Conservation (phyloP, 1,140 invertebrate species). For the Aphelenchoides besseyi region DNA sequence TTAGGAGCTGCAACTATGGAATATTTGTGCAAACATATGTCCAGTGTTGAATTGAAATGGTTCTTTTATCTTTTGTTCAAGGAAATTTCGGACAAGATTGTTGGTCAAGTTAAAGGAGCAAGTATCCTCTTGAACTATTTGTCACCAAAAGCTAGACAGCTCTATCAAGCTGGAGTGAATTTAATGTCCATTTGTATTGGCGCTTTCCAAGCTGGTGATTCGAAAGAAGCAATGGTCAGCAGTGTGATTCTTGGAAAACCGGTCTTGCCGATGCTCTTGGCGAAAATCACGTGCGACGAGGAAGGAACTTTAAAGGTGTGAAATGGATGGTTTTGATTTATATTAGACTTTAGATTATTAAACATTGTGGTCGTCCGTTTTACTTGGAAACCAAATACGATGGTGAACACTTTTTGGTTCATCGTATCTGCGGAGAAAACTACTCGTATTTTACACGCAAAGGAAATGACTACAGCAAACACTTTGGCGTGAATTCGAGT, state of each 20-base stretch:
- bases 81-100: slow-evolving; percentile 34
- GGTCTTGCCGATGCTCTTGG: slow-evolving; percentile 41
- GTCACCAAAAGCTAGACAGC: slow-evolving; percentile 27
- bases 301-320: slow-evolving; percentile 38
- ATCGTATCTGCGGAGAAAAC: slow-evolving; percentile 40
- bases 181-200: slow-evolving; percentile 5
- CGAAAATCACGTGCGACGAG: slow-evolving; percentile 39
- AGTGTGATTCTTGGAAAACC: slow-evolving; percentile 39
- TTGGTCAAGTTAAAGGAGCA: slow-evolving; percentile 16
- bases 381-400: slow-evolving; percentile 47
- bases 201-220: background rate
- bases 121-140: slow-evolving; percentile 31
- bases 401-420: slow-evolving; percentile 49
- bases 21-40: slow-evolving; percentile 25
- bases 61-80: slow-evolving; percentile 37
- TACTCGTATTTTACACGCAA: slow-evolving; percentile 42
- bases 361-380: slow-evolving; percentile 41
- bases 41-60: slow-evolving; percentile 23
- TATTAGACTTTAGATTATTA: slow-evolving; percentile 45
- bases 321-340: slow-evolving; percentile 14
- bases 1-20: too few relatives aligned
- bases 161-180: slow-evolving; percentile 24
- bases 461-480: slow-evolving; percentile 35
- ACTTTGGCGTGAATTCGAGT: slow-evolving; percentile 30
- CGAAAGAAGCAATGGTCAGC: background rate